These are phyloP conservation scores for Cryptops parisi DNA, from an alignment of 2,888 invertebrate genomes.

Conservation along the genomic window DNA sequence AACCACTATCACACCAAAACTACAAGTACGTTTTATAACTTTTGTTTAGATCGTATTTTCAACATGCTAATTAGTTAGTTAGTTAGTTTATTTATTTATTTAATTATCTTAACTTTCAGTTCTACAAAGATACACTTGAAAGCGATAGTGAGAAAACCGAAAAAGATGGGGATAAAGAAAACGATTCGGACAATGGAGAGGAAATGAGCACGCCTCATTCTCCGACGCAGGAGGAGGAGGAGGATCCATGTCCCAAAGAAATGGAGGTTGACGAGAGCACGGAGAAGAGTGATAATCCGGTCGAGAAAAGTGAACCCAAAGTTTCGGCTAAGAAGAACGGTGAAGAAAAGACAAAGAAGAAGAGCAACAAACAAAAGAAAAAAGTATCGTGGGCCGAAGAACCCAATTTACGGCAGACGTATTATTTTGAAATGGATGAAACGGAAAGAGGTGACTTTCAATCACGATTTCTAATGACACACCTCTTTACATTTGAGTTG, in stretches of 20 bases:
- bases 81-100: conserved; percentile 6
- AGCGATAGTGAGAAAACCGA: conserved; percentile 39
- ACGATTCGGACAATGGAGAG: conserved; percentile 6
- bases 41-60: background rate
- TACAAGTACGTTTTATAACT: conserved; percentile 33
- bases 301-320: too few species aligned
- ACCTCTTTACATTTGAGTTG: background rate
- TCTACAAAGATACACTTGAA: conserved; percentile 84
- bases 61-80: background rate
- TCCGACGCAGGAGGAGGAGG: too few species aligned
- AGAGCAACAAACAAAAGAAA: conserved; percentile 52
- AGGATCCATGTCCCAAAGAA: too few species aligned
- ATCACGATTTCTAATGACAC: background rate
- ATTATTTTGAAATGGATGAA: conserved; percentile 88
- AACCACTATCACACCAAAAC: conserved; percentile 39
- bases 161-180: conserved; percentile 38
- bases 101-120: conserved; percentile 34
- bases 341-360: conserved; percentile 9
- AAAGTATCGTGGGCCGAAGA: conserved; percentile 69
- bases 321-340: conserved; percentile 14
- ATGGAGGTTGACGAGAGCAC: too few species aligned
- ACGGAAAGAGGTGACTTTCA: conserved; percentile 53
- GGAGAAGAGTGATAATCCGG: too few species aligned
- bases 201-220: too few species aligned
- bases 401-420: conserved; percentile 58